Conservation (phyloP, 2,113 vertebrate genomes). For the Oxyruncus cristatus region DNA sequence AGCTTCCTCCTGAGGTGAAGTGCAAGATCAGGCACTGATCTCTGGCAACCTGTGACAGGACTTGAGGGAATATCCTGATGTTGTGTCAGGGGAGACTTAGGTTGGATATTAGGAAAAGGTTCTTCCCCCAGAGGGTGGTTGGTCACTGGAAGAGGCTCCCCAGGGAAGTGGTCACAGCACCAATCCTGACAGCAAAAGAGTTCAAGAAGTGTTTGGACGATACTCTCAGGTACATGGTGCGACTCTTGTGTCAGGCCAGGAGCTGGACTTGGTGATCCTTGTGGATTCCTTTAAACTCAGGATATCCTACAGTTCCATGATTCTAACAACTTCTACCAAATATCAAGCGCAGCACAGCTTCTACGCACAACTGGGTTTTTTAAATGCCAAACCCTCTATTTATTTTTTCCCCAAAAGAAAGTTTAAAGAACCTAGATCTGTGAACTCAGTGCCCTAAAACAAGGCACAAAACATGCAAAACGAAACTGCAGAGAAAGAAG, state of each 20-base stretch:
- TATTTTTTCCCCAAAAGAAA: not conserved
- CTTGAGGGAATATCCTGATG: not conserved
- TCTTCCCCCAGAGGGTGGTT: too few relatives aligned
- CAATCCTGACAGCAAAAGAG: not conserved
- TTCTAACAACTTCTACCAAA: not conserved
- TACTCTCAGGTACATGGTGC: accelerated
- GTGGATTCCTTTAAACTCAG: not conserved
- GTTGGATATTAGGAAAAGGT: not conserved
- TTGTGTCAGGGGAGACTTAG: not conserved
- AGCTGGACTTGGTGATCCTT: not conserved
- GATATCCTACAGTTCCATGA: not conserved
- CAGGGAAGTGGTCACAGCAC: not conserved
- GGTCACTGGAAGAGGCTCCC: not conserved
- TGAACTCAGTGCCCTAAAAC: not conserved
- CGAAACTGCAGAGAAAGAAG: not conserved
- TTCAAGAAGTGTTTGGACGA: not conserved
- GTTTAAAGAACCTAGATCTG: not conserved
- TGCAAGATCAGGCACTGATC: not conserved
- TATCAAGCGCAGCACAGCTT: not conserved
- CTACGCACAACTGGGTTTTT: not conserved
- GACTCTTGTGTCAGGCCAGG: too few relatives aligned
- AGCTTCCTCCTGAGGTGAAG: not conserved
- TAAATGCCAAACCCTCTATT: accelerated
- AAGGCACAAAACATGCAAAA: not conserved
- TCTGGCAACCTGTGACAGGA: not conserved